Percentiles rank a stretch among this genome's conserved stretches.
Conservation (phyloP, 2,888 invertebrate genomes). For the Tetanocera ferruginea region DNA sequence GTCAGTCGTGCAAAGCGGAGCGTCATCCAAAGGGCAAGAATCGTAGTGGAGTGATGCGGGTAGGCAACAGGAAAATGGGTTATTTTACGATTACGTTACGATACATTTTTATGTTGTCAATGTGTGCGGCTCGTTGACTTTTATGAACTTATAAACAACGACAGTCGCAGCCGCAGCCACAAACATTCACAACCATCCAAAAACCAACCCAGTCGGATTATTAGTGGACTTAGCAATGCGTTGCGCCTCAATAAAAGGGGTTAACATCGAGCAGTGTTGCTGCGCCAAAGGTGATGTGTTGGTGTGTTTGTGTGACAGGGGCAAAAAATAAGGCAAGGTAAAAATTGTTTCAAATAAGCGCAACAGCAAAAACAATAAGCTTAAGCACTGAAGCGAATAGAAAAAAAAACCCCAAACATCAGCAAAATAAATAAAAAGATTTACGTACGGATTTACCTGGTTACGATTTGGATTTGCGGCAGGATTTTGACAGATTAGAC, state of each 20-base stretch:
- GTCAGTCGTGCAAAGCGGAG: background rate
- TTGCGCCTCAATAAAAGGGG: conserved; percentile 12
- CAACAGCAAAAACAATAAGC: background rate
- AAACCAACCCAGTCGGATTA: conserved; percentile 11
- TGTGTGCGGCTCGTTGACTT: conserved; percentile 63
- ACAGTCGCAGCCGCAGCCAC: conserved; percentile 35
- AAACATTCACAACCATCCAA: background rate
- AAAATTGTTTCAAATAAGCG: conserved; percentile 30
- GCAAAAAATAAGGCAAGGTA: background rate
- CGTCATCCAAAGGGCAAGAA: background rate
- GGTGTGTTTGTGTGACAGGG: conserved; percentile 57
- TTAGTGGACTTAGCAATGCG: conserved; percentile 1
- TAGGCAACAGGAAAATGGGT: background rate
- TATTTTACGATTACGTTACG: conserved; percentile 26
- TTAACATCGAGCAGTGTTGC: background rate
- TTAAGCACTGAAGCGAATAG: background rate
- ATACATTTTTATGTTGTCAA: conserved; percentile 35
- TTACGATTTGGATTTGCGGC: background rate
- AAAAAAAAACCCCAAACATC: conserved; percentile 46
- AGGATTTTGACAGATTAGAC: conserved; percentile 19
- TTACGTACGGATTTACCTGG: conserved; percentile 61
- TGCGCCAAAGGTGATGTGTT: conserved; percentile 39
- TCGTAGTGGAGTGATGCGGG: background rate
- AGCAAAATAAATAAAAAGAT: conserved; percentile 66
- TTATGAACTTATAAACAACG: conserved; percentile 69